These are phyloP conservation scores for Hirtodrosophila alboralis DNA, from an alignment of 2,888 invertebrate species.

Conservation along the genomic window DNA sequence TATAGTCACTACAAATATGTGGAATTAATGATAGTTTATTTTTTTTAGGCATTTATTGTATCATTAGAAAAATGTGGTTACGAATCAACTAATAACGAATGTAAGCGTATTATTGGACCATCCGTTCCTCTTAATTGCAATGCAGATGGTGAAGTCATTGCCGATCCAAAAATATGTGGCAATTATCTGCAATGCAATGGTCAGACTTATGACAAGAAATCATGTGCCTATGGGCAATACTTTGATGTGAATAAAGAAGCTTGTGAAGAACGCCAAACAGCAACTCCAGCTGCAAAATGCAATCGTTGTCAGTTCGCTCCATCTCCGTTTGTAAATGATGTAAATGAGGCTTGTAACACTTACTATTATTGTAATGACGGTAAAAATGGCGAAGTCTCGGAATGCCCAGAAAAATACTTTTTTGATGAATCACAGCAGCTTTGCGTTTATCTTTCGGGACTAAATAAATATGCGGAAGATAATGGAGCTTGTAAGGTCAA, in stretches of 20 bases:
- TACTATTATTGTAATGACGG: conserved; percentile 54
- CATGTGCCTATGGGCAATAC: conserved; percentile 37
- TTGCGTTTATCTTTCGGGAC: background rate
- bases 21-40: too few relatives aligned
- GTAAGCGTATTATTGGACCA: conserved; percentile 24
- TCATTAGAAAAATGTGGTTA: background rate
- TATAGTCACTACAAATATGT: too few relatives aligned
- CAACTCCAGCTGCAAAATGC: conserved; percentile 32
- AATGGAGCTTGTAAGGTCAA: conserved; percentile 10
- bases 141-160: fast-evolving
- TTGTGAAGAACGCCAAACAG: conserved; percentile 4
- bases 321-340: conserved; percentile 39
- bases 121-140: background rate
- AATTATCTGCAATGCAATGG: conserved; percentile 34
- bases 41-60: conserved; percentile 34
- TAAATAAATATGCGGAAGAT: background rate
- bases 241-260: too few relatives aligned
- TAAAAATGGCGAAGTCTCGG: fast-evolving
- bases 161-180: conserved; percentile 24
- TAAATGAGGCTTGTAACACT: conserved; percentile 10
- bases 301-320: conserved; percentile 53
- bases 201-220: background rate
- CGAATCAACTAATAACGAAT: background rate
- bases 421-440: conserved; percentile 45
- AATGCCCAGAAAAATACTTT: background rate